Base-by-base conservation (phyloP, 2,797 vertebrate genomes). In the Poeciliopsis infans region DNA sequence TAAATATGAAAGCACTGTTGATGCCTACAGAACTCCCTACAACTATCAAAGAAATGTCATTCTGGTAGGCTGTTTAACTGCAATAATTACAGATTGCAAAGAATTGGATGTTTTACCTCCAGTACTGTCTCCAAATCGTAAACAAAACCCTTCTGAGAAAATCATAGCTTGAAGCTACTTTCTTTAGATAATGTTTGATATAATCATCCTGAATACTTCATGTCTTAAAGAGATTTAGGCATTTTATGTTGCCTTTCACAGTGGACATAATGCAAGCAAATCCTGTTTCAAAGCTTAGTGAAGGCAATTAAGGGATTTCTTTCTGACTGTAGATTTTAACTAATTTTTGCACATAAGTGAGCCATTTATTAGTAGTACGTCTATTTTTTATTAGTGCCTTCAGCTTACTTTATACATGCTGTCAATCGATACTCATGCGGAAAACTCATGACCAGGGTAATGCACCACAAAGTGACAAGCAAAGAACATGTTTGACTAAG, bases 291-390 rank as follows among this genome's bases (percentile, higher is more conserved):
- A 75, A 66, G 86, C 91, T 90, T 87, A 87, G 46, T 33, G 69
- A 55, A 83, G 85, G 90, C 90, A 89, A 86, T 85, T 68, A 78
- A 68, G 36, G 90, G 87, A 87, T 91, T 87, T 82, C 77, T 85
- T 87, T 79, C 89, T 78, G 90, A 87, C 83, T 69, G 76, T 75
- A 77, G 59, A 31, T 76, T 83, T 89, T 74, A 81, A 80, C 80
- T 85, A 80, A 76, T 85, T 87, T 82, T 86, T 78, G 69, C 55
- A 82, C 87, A 88, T 74, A 79, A 89, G 72, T 68, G 80, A 90
- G 68, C 15, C 59, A 74, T 31, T 55, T 87, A 82, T 91, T 78
- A 78, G 61, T 72, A 16, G 49, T 79, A 79, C 83, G 83, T 45
- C 33, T 61, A 75, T 73, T 75, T 74, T 66, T 74, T 61, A 64